Conservation (phyloP, 2,113 vertebrate genomes). For the Carlito syrichta region DNA sequence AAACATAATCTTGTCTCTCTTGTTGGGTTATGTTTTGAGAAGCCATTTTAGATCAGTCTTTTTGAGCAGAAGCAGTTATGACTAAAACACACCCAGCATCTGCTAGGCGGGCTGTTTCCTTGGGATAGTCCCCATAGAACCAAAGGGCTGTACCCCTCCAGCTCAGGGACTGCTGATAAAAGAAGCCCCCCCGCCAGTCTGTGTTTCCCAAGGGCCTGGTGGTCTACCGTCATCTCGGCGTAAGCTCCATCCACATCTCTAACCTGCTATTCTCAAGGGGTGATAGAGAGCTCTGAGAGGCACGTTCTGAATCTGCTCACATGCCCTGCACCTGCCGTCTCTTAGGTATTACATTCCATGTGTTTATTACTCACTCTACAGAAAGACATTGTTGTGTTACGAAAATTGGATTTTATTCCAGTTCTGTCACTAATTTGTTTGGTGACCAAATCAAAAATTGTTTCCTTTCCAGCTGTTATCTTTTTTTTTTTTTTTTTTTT, state of each 20-base stretch:
- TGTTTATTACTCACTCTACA: not conserved
- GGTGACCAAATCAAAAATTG: not conserved
- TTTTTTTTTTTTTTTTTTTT: not conserved
- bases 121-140: not conserved
- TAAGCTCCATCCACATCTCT: not conserved
- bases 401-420: constrained; percentile 25
- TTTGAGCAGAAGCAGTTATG: not conserved
- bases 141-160: not conserved
- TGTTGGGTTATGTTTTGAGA: constrained; percentile 43
- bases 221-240: not conserved
- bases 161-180: not conserved
- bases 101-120: not conserved
- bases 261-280: not conserved
- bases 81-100: not conserved
- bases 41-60: constrained; percentile 62
- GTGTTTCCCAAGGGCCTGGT: not conserved
- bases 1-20: constrained; percentile 60
- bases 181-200: not conserved
- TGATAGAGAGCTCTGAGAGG: not conserved
- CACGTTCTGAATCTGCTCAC: not conserved
- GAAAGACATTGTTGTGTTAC: not conserved
- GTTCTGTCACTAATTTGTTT: not conserved
- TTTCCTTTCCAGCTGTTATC: not conserved
- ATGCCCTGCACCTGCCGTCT: not conserved
- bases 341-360: not conserved